Evolutionary conservation across 2,113 vertebrate species (phyloP).

Genomic region (Dasyprocta punctata): DNA sequence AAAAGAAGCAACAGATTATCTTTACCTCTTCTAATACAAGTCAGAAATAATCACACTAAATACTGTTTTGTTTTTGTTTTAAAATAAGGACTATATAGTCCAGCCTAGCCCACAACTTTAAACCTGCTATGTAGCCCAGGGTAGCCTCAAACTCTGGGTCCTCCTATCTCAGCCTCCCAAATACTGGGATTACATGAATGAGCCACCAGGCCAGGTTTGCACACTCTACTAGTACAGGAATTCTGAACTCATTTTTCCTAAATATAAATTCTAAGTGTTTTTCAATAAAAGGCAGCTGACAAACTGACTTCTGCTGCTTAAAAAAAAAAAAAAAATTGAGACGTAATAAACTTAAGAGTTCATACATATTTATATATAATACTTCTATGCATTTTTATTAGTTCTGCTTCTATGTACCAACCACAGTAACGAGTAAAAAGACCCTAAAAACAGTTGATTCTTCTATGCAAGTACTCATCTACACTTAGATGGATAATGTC

Average conservation of each 20-base stretch:
- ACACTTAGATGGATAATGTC: neutral
- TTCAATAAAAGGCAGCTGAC: neutral
- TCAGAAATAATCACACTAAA: neutral
- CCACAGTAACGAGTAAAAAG: slow-evolving; percentile 27
- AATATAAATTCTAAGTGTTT: neutral
- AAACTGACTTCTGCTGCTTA: neutral
- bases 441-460: neutral
- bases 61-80: neutral
- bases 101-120: neutral
- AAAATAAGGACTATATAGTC: neutral
- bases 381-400: neutral
- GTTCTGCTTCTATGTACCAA: slow-evolving; percentile 16
- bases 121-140: neutral
- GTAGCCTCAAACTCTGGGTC: neutral
- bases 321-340: neutral
- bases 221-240: neutral
- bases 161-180: neutral
- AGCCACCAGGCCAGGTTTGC: neutral
- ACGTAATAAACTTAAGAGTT: neutral
- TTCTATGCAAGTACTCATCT: neutral
- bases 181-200: neutral
- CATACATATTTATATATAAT: neutral
- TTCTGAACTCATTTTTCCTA: neutral
- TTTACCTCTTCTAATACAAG: neutral
- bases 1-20: neutral